phyloP scores from a whole-genome alignment of 2,888 invertebrate species.

The Agrotis puta region DNA sequence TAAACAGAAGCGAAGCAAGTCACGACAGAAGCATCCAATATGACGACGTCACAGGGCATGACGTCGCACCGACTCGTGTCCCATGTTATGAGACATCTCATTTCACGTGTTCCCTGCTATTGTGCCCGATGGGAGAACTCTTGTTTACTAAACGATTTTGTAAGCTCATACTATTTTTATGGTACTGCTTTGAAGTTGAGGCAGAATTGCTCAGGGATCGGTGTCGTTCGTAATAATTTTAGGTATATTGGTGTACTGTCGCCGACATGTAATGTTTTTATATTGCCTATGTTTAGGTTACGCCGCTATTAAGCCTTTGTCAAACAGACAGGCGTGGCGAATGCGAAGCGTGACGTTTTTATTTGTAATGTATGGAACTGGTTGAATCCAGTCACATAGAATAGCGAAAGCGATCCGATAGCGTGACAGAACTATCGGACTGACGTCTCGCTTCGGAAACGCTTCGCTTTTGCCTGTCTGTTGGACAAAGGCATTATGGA shows the following conservation, averaged over 20 bases:
- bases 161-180: slow-evolving; percentile 66
- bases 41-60: slow-evolving; percentile 49
- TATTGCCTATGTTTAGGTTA: slow-evolving; percentile 5
- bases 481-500: slow-evolving; percentile 5
- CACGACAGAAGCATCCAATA: slow-evolving; percentile 34
- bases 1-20: neutral
- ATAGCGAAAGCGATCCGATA: too few species aligned
- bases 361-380: too few species aligned
- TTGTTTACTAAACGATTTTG: slow-evolving; percentile 78
- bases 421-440: too few species aligned
- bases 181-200: slow-evolving; percentile 38
- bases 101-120: slow-evolving; percentile 84
- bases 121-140: slow-evolving; percentile 72
- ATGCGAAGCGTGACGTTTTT: too few species aligned
- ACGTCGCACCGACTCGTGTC: slow-evolving; percentile 62
- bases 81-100: slow-evolving; percentile 88
- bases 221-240: slow-evolving; percentile 22
- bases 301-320: too few species aligned
- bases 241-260: slow-evolving; percentile 17
- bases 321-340: too few species aligned
- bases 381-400: too few species aligned
- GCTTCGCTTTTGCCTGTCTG: too few species aligned
- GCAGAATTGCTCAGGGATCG: slow-evolving; percentile 46
- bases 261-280: slow-evolving; percentile 11
- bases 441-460: too few species aligned